These are phyloP conservation scores for Fringilla coelebs DNA, from an alignment of 2,797 vertebrate genomes.

Conservation along the genomic window DNA sequence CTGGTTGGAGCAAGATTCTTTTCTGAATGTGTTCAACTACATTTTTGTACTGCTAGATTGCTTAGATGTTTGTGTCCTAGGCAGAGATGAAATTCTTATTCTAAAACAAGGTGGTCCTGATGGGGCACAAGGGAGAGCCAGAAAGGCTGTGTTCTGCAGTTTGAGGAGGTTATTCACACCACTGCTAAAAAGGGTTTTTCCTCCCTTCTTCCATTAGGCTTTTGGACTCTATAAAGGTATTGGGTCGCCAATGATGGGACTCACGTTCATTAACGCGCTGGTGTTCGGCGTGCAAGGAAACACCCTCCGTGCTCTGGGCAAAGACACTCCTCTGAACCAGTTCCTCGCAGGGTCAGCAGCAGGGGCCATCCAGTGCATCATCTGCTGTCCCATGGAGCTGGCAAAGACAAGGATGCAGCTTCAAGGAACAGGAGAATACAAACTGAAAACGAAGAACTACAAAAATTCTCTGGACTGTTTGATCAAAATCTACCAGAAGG, in stretches of 20 bases:
- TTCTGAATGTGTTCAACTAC: not conserved
- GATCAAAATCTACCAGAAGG: slow-evolving; percentile 86
- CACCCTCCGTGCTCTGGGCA: slow-evolving; percentile 83
- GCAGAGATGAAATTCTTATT: not conserved
- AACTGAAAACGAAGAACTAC: slow-evolving; percentile 84
- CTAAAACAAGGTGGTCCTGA: not conserved
- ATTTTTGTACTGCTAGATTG: not conserved
- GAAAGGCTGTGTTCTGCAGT: not conserved
- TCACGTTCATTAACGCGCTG: slow-evolving; percentile 97
- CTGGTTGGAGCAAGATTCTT: not conserved
- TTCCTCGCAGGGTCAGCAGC: slow-evolving; percentile 92
- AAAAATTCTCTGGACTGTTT: slow-evolving; percentile 95
- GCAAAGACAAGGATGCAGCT: slow-evolving; percentile 98
- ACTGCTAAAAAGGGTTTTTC: not conserved
- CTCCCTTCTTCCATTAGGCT: slow-evolving; percentile 69
- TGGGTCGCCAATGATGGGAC: slow-evolving; percentile 97
- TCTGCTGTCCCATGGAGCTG: slow-evolving; percentile 98
- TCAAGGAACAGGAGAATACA: slow-evolving; percentile 91
- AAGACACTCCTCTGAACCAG: slow-evolving; percentile 91
- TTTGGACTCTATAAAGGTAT: slow-evolving; percentile 95
- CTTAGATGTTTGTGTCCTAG: not conserved
- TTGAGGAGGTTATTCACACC: not conserved
- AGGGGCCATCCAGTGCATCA: slow-evolving; percentile 89
- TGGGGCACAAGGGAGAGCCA: not conserved
- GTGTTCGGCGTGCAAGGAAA: slow-evolving; percentile 97